Base-by-base conservation (phyloP, 2,797 vertebrate species). In the Dallia pectoralis region DNA sequence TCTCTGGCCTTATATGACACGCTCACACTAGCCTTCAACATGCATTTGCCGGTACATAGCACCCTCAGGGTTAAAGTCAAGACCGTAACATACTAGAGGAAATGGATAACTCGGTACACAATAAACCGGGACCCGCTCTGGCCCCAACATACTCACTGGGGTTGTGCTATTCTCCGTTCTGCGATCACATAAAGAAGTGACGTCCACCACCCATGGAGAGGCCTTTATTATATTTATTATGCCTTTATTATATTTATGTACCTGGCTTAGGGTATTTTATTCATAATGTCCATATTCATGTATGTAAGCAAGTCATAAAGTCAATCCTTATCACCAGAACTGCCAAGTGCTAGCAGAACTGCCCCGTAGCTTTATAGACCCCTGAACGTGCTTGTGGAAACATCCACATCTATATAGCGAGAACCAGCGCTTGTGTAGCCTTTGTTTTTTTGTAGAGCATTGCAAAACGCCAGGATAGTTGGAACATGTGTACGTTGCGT, bases 201-300 rank as follows among this genome's bases (percentile, higher is more conserved):
- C 76, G 63, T 76, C 82, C 79, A 75, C 71, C 30, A 16, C 79
- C 78, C 75, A 67, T 30, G 73, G 49, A 63, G 44, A 18, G 64
- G 30, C 82, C 81, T 86, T 75, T 75, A 83, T 87, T 84, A 84
- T 80, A 78, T 87, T 89, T 84, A 87, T 84, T n/a, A n/a, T n/a
- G 30, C 82, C 81, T 86, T 75, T 75, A 83, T 87, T 84, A 84
- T 80, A 78, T 87, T 89, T 84, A 87, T 84, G 81, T 82, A 81
- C 56, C 69, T 18, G 61, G 71, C 73, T 44, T 5, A 8, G 19
- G 76, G 62, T 73, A 48, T 29, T 64, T 79, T 76, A 64, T 69
- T 36, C 59, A 67, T 29, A 78, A 77, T 79, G 78, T 72, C 71
- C 71, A 72, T 84, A 83, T 76, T 72, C 71, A 40, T 75, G 56